Evolutionary conservation across 2,113 vertebrate species (phyloP), one percentile per base, ranked within the genome.

Genomic region (Oryzias celebensis): DNA sequence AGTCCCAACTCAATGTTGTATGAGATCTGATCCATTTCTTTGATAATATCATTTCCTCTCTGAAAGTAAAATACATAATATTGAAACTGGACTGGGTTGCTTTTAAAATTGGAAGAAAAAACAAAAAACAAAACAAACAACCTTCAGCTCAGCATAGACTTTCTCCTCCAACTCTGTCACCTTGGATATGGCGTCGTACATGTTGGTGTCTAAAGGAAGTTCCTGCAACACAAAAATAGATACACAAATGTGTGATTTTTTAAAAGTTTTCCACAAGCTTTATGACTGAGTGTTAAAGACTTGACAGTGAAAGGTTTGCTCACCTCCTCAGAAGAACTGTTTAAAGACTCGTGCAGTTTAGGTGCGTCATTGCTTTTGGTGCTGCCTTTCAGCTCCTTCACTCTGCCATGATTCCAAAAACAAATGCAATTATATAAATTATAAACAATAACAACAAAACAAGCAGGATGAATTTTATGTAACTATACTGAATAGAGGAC

Each of bases 361-460:
- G 63, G 62, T 46, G 60, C 75, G 22, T 16, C 62, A 5, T 3
- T 48, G 7, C 26, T 7, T 68, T 74, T 87, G 15, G 86, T 62
- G 4, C 58, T 47, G 0, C 69, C 81, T 52, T 91, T 92, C 14
- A 93, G 77, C 48, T 91, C 91, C 20, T 93, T 93, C 44, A 91
- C 90, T 78, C 92, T 93, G 68, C 8, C 16, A 62, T 48, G 50
- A 7, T 64, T 6, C 0, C 1, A 13, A 48, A 65, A 8, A 36
- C 7, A 36, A 36, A 36, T 12, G 2, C 8, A 36, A 10, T 5
- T 28, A 28, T 12, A 36, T 36, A 36, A 36, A 36, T 12, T 12
- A 36, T 3, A 36, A 36, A 36, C 7, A 36, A 8, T 2, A 36
- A 36, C 7, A 36, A 7, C 2, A 6, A 2, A 36, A 36, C 26